These are phyloP conservation scores for Aleiodes alternator DNA, from an alignment of 2,888 invertebrate genomes.

Conservation along the genomic window DNA sequence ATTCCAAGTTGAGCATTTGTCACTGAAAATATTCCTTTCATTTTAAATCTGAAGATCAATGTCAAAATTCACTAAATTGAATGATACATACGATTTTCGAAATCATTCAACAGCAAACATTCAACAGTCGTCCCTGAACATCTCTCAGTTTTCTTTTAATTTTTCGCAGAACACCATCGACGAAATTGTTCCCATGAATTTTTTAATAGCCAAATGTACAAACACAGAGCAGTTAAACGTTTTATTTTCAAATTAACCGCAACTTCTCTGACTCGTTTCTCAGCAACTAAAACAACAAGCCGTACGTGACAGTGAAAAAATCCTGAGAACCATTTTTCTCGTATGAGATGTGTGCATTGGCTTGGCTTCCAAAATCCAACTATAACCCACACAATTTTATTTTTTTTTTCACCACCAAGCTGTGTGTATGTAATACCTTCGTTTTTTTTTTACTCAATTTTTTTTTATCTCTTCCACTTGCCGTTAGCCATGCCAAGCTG, in stretches of 20 bases:
- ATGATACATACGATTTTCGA: too few species aligned
- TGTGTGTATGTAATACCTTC: slow-evolving; percentile 35
- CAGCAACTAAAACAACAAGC: slow-evolving; percentile 63
- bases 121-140: too few species aligned
- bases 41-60: too few species aligned
- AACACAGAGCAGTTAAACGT: slow-evolving; percentile 42
- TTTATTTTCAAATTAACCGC: slow-evolving; percentile 37
- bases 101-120: too few species aligned
- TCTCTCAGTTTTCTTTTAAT: neutral
- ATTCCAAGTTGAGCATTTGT: too few species aligned
- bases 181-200: slow-evolving; percentile 9
- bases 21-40: too few species aligned
- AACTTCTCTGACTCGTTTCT: slow-evolving; percentile 38
- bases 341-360: slow-evolving; percentile 51
- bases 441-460: slow-evolving; percentile 43
- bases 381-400: slow-evolving; percentile 46
- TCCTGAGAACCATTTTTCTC: slow-evolving; percentile 48
- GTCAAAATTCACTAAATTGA: too few species aligned
- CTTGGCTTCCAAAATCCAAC: slow-evolving; percentile 45
- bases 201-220: slow-evolving; percentile 52
- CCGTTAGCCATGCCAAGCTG: slow-evolving; percentile 41
- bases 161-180: slow-evolving; percentile 17
- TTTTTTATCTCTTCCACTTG: slow-evolving; percentile 35
- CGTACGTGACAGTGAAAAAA: slow-evolving; percentile 61
- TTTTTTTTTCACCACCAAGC: slow-evolving; percentile 47